These are phyloP conservation scores for Psilopsiagon aymara DNA, from an alignment of 2,113 vertebrate genomes.

Conservation along the genomic window DNA sequence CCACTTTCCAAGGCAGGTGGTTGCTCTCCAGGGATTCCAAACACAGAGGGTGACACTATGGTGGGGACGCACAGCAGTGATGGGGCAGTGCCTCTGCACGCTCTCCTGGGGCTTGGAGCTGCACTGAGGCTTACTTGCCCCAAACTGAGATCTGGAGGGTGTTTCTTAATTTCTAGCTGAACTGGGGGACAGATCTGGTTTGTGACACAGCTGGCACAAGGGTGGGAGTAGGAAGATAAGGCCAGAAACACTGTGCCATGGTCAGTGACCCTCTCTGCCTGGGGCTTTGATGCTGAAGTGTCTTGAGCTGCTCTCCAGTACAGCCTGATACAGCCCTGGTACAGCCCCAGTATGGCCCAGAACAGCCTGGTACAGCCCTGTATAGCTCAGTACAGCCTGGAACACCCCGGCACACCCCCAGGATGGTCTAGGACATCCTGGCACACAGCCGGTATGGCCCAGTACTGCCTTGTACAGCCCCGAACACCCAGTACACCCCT, in stretches of 20 bases:
- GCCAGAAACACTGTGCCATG: accelerated
- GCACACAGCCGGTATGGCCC: background rate
- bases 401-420: background rate
- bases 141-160: no score
- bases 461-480: background rate
- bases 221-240: background rate
- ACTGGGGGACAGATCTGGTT: background rate
- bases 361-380: background rate
- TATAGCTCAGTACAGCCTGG: background rate
- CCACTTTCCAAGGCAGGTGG: background rate
- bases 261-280: background rate
- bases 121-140: background rate
- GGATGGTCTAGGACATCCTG: background rate
- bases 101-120: background rate
- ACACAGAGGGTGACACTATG: background rate
- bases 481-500: background rate
- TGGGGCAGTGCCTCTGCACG: background rate
- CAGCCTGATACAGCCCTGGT: background rate
- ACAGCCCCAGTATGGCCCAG: background rate
- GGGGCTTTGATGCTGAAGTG: background rate
- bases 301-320: background rate
- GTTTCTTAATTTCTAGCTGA: background rate
- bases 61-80: accelerated
- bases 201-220: background rate
- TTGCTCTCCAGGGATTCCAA: background rate